phyloP scores from a whole-genome alignment of 2,888 invertebrate species.

The Rhagonycha lutea region DNA sequence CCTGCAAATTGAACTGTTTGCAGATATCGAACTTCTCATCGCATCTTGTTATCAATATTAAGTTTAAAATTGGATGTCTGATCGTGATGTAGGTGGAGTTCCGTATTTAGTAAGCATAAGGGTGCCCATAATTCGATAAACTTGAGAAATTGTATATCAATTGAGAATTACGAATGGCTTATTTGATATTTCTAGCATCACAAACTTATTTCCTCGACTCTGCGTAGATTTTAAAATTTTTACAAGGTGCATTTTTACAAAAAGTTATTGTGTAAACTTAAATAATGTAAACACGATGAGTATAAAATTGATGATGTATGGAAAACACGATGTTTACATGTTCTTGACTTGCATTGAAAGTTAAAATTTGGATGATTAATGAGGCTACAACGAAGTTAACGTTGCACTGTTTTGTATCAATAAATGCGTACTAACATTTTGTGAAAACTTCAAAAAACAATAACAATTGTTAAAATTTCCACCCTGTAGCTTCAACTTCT shows the following conservation, averaged over 20 bases:
- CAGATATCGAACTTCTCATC: background rate
- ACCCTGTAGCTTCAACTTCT: background rate
- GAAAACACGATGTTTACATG: background rate
- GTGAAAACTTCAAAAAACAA: no score
- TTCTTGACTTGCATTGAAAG: background rate
- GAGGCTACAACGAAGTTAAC: background rate
- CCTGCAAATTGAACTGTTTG: background rate
- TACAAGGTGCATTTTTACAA: background rate
- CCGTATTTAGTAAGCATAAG: background rate
- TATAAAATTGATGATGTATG: slow-evolving; percentile 1
- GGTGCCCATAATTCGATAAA: background rate
- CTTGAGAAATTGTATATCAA: background rate
- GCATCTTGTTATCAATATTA: background rate
- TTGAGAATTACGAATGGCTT: background rate
- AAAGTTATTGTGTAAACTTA: background rate
- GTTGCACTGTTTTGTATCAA: background rate
- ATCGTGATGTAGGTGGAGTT: background rate
- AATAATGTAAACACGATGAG: background rate
- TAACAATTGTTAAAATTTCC: no score
- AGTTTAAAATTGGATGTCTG: background rate
- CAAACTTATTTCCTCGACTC: background rate
- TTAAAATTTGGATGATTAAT: background rate
- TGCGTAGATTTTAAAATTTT: background rate
- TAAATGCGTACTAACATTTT: background rate
- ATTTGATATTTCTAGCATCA: background rate